phyloP scores from a whole-genome alignment of 2,888 invertebrate genomes.

The Cosmopolites sordidus region DNA sequence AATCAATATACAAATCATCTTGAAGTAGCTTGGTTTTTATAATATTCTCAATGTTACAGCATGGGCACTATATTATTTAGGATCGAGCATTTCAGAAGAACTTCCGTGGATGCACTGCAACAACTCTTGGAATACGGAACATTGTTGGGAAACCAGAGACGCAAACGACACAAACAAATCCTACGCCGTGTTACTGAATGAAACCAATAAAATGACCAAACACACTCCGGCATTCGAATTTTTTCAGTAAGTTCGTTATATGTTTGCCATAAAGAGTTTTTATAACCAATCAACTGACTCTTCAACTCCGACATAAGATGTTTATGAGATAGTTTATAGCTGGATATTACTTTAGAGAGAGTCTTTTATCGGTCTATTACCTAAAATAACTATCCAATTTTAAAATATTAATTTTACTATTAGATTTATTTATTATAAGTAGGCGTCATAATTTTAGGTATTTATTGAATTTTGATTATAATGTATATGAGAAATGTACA shows the following conservation, averaged over 20 bases:
- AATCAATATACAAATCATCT: slow-evolving; percentile 31
- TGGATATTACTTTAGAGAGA: too few species aligned
- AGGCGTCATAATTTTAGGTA: too few species aligned
- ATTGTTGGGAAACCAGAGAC: slow-evolving; percentile 58
- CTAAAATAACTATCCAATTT: too few species aligned
- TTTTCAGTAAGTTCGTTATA: slow-evolving; percentile 60
- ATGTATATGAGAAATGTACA: too few species aligned
- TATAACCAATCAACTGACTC: too few species aligned
- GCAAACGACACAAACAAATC: slow-evolving; percentile 34
- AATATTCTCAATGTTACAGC: slow-evolving; percentile 33
- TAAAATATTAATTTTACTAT: too few species aligned
- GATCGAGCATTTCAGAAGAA: slow-evolving; percentile 62
- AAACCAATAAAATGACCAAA: slow-evolving; percentile 47
- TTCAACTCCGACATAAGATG: too few species aligned
- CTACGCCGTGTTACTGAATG: slow-evolving; percentile 43
- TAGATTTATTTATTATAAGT: too few species aligned
- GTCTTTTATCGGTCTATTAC: too few species aligned
- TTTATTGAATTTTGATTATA: too few species aligned
- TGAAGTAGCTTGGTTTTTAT: neutral
- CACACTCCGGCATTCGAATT: slow-evolving; percentile 73
- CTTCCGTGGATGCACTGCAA: slow-evolving; percentile 80
- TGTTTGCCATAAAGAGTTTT: neutral
- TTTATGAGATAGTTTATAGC: too few species aligned
- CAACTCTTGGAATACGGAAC: slow-evolving; percentile 74
- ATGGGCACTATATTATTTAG: slow-evolving; percentile 78